Base-by-base conservation (phyloP, 1,140 invertebrate genomes). In the Bombus huntii region DNA sequence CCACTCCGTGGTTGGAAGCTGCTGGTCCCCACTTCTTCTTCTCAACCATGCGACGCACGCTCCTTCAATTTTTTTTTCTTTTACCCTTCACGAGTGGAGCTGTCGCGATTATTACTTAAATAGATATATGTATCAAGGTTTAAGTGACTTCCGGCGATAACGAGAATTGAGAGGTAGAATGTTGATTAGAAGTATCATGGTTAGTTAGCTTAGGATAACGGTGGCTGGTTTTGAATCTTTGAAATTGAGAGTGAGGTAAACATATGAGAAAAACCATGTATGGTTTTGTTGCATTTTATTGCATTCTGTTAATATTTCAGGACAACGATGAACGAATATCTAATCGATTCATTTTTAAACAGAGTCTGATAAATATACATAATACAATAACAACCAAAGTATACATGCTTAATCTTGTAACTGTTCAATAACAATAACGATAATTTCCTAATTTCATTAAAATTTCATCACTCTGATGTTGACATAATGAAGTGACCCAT, bases 61-160 rank as follows among this genome's bases (percentile, higher is more conserved):
- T 22, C 28, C 34, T 13, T 68, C n/a, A 62, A 31, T 34, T 68
- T 37, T 68, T 34, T 59, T 39, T 59, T 76, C 22, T 70, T 53
- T 68, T 39, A 31, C 15, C 44, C 42, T 25, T 28, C 39, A 47
- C 42, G 34, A 77, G 75, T 47, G 39, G 37, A 34, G 47, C 70
- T 77, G 71, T 83, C 81, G 59, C 59, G 72, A 83, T 83, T 68
- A 77, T 83, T 68, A 47, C 59, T 68, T 47, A 72, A 68, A 77
- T 66, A 76, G 73, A 74, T 74, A 75, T 62, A 73, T 59, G 44
- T 53, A 31, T 34, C 34, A 18, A 31, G 59, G 59, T 10, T 34
- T 47, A 47, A 66, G 59, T 39, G 81, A 57, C 73, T 83, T 83
- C 81, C 81, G 81, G 59, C 42, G 81, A 77, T 83, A 83, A 83